Conservation (phyloP, 2,113 vertebrate species). For the Microtus oregoni region DNA sequence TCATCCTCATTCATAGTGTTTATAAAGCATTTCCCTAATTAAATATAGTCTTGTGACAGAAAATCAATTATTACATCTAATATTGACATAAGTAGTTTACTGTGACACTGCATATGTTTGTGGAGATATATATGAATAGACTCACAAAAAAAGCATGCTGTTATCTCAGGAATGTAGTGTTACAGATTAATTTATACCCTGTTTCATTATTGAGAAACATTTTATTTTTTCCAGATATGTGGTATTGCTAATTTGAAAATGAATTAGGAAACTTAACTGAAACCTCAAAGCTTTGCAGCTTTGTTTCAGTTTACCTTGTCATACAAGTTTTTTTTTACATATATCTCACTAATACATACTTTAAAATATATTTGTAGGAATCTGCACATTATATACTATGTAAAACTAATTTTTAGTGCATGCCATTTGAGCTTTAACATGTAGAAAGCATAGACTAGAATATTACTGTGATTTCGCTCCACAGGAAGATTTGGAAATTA, state of each 20-base stretch:
- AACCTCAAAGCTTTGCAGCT: background rate
- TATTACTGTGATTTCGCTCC: background rate
- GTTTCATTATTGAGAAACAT: background rate
- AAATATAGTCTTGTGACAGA: background rate
- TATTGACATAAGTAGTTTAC: background rate
- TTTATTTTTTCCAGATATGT: constrained; percentile 18
- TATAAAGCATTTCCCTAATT: background rate
- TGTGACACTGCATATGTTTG: background rate
- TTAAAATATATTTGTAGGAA: background rate
- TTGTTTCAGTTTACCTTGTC: background rate
- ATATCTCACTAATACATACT: background rate
- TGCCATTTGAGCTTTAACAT: background rate
- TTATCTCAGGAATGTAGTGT: background rate
- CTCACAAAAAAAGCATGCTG: background rate
- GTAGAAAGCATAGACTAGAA: background rate
- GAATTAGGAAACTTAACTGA: background rate
- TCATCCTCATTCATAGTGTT: background rate
- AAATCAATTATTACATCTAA: background rate
- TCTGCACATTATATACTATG: background rate
- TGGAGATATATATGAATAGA: background rate
- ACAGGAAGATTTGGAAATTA: background rate
- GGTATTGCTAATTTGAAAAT: constrained; percentile 31
- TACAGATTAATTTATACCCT: background rate
- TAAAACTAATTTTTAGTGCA: background rate
- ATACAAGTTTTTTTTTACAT: background rate